Evolutionary conservation across 2,888 invertebrate genomes (phyloP), one percentile per base, ranked within the genome.

Genomic region (Drosophila rubida): DNA sequence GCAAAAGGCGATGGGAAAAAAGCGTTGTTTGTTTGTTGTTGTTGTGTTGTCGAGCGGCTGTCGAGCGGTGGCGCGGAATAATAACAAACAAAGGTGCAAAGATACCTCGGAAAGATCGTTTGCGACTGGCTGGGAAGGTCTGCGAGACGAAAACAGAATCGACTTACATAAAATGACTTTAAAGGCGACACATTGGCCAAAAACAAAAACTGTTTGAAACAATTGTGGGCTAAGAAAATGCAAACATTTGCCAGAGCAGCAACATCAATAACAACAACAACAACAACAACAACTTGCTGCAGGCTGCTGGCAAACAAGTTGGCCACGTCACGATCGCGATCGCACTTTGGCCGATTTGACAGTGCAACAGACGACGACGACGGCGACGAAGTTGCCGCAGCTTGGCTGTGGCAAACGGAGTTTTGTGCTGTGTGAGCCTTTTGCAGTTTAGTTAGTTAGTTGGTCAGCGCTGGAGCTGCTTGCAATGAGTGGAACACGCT

Each of bases 251-350:
- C 42, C 44, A 61, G 48, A 61, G 58, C 59, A 51, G 45, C 46
- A 66, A 53, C 53, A 54, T 49, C 67, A 68, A 41, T 61, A 67
- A 55, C 61, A 67, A 53, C 50, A 70, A 45, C 48, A 63, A 49
- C 37, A 66, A 41, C 39, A 59, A 58, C 49, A 54, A 27, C 23
- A 54, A 45, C 55, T 37, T 16, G 53, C 54, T 11, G 32, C 53
- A 46, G 70, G 70, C 64, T 64, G 70, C 64, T 63, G 49, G 66
- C 65, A 85, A 87, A 80, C 86, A 83, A 88, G 80, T 87, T 88
- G 77, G 87, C 89, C 88, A 77, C 89, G 89, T 85, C 89, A 85
- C 85, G 85, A 88, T 84, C 88, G 87, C 79, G 85, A 88, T 84
- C 88, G 81, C 85, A 88, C 85, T 87, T 87, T 75, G 60, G 69